Evolutionary conservation across 1,140 invertebrate species (phyloP), one percentile per base, ranked within the genome.

Genomic region (Agrilus planipennis): DNA sequence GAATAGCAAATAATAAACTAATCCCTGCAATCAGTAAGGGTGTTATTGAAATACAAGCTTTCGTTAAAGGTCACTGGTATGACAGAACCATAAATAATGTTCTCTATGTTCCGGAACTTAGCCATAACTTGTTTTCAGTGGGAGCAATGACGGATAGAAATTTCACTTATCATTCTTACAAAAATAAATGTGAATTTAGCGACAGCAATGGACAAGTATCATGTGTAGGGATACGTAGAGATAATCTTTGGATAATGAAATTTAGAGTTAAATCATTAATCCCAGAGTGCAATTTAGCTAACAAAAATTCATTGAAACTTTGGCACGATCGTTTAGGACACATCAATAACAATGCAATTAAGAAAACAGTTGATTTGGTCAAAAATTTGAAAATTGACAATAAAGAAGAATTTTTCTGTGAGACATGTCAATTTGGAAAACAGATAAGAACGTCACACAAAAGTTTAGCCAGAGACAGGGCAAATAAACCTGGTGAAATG

Each of bases 1-100:
- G 22, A 36, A 36, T 7, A 5, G 6, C 9, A 36, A 15, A 36
- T 18, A 21, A 20, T 23, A 25, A 46, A n/a, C 19, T 18, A 17
- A 47, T 57, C 3, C 3, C 32, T 25, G 51, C 49, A 0, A 5
- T 38, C 4, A 54, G 54, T 15, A 32, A 32, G 15, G 50, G 54
- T 14, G 42, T 32, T 6, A 45, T 55, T 12, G 44, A 47, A 21
- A 44, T 60, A 11, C 14, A 49, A 25, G 34, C 27, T 12, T 22
- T 28, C 12, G 29, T 39, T 4, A 18, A 46, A 21, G 19, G 19
- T 16, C 16, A 39, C 22, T 46, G 42, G 36, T 7, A 30, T 30
- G 21, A 45, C 25, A 19, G 43, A 17, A 30, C 12, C 2, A 43
- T 39, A 1, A 25, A 43, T n/a, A 41, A 43, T 15, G 41, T 43